A percentile compares a stretch with the other conserved stretches of the same genome.
Conservation (phyloP, 2,113 vertebrate genomes). For the Thermophis baileyi region DNA sequence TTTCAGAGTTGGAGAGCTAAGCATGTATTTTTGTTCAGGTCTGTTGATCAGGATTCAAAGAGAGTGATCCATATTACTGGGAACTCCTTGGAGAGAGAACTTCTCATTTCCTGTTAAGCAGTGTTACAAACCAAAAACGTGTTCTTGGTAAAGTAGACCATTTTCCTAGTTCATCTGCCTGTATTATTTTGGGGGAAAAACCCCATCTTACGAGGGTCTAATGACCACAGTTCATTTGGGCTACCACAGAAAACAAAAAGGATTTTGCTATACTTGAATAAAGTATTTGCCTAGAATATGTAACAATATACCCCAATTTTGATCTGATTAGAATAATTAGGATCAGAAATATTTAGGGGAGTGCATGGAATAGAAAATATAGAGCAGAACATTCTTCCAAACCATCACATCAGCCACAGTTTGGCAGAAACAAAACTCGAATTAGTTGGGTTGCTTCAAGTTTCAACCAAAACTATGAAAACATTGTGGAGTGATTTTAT, state of each 20-base stretch:
- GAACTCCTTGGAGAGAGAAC: background rate
- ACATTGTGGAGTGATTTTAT: background rate
- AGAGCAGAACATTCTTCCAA: background rate
- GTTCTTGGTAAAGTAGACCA: background rate
- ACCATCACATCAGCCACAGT: background rate
- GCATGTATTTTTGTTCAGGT: background rate
- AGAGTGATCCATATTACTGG: background rate
- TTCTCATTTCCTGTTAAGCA: background rate
- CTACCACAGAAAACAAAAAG: background rate
- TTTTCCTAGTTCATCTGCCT: background rate
- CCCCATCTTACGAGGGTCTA: background rate
- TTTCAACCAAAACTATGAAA: background rate
- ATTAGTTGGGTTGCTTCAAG: background rate
- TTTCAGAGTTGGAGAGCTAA: background rate
- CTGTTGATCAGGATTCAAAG: background rate
- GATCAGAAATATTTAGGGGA: background rate
- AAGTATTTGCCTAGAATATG: background rate
- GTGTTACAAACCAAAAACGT: background rate
- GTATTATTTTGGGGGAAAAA: background rate
- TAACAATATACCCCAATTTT: background rate
- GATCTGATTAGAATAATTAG: background rate
- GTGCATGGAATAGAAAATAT: background rate
- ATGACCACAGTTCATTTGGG: background rate
- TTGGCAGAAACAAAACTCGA: background rate
- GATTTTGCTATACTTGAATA: background rate